These are phyloP conservation scores for Caerostris darwini DNA, from an alignment of 1,140 invertebrate species.

Conservation along the genomic window DNA sequence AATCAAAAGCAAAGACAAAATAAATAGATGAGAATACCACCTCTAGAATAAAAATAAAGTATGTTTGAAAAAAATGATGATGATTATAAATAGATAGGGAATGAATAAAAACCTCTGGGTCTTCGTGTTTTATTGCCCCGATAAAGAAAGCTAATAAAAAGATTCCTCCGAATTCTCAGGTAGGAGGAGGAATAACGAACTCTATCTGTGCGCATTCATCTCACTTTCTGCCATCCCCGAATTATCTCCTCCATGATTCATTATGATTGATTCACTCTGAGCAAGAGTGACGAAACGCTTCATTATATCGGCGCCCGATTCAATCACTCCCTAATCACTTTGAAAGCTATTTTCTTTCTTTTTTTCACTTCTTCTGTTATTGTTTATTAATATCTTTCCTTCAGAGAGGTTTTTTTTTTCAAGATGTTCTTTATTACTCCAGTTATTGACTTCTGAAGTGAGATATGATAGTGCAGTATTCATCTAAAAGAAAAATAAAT, in stretches of 20 bases:
- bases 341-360: not conserved
- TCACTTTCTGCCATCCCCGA: not conserved
- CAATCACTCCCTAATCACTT: not conserved
- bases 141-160: not conserved
- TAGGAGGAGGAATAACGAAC: not conserved
- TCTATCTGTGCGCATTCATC: not conserved
- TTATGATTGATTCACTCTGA: not conserved
- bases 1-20: no score
- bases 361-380: not conserved
- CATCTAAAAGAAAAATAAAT: no score
- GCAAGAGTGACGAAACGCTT: not conserved
- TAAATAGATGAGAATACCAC: no score
- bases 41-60: no score
- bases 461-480: no score
- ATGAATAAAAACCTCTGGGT: no score
- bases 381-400: not conserved
- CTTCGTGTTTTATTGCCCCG: not conserved
- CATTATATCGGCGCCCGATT: not conserved
- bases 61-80: no score
- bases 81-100: no score
- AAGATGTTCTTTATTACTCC: no score
- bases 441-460: no score
- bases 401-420: no score
- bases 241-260: slow-evolving; percentile 20
- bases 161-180: not conserved